Percentiles rank a stretch among this genome's conserved stretches.
These are phyloP conservation scores for Pemphredon lugubris DNA, from an alignment of 2,888 invertebrate genomes.

Conservation along the genomic window DNA sequence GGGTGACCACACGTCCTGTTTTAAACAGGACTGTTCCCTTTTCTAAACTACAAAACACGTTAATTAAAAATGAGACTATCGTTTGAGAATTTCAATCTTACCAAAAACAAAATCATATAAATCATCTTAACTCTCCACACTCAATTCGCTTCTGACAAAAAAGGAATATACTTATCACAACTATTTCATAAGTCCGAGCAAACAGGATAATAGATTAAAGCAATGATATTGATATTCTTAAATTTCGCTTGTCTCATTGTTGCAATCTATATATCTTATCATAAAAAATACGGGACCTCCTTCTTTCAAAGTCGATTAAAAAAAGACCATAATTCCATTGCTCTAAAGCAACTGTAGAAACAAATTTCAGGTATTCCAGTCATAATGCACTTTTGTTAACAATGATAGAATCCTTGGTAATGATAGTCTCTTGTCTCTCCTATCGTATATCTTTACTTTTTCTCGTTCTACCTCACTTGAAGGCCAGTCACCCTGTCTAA, in stretches of 20 bases:
- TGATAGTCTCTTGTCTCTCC: conserved; percentile 36
- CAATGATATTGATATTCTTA: too few relatives aligned
- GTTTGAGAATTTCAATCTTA: conserved; percentile 6
- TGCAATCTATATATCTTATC: too few relatives aligned
- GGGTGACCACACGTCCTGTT: conserved; percentile 24
- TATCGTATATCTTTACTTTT: conserved; percentile 1
- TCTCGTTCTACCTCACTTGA: not conserved
- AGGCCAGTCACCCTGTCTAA: conserved; percentile 16
- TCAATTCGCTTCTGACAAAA: too few relatives aligned
- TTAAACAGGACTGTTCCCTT: conserved; percentile 18
- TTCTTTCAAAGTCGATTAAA: too few relatives aligned
- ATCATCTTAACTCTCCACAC: too few relatives aligned
- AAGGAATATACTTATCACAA: too few relatives aligned
- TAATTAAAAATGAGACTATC: conserved; percentile 37
- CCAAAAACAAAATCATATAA: not conserved
- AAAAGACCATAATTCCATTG: conserved; percentile 6
- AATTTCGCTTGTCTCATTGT: too few relatives aligned
- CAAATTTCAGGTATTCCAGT: conserved; percentile 1
- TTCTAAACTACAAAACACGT: conserved; percentile 6
- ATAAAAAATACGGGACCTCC: too few relatives aligned
- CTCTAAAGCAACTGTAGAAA: not conserved
- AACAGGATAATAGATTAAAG: too few relatives aligned
- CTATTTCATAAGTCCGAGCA: too few relatives aligned
- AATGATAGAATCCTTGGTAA: too few relatives aligned
- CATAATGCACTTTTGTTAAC: not conserved